Evolutionary conservation across 2,797 vertebrate genomes (phyloP), one percentile per base, ranked within the genome.

Genomic region (Pteronotus mesoamericanus): DNA sequence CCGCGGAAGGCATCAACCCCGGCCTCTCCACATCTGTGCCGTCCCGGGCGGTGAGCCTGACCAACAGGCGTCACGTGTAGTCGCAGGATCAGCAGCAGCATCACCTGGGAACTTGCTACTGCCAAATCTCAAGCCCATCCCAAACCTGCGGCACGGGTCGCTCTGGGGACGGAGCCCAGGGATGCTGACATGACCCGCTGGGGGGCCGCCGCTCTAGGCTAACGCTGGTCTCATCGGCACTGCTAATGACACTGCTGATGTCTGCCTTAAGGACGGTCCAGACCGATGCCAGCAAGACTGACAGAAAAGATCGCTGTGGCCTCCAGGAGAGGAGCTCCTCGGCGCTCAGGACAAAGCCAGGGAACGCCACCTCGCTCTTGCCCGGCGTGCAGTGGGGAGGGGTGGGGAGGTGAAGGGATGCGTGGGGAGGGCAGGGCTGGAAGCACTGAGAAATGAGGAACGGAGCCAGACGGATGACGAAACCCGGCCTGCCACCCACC

Each of bases 331-430:
- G 34, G 61, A 74, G 15, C 7, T n/a, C 68, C 80, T 75, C 51
- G 42, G 5, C 42, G 71, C 39, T 53, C 22, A 2, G 24, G 37
- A 46, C 37, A 29, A 85, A 46, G 29, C 18, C 39, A 0, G 21
- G 18, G n/a, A 59, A 19, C 0, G 0, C 48, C 16, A 0, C 22
- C 57, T 21, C 9, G 22, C 39, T 18, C 21, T 8, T 72, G 18
- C 53, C 59, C 2, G 19, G 29, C 42, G 6, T 44, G 19, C 5
- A 3, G 10, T 75, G 32, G 15, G 61, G 48, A 51, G 39, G 15
- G 61, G 48, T 51, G 39, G 57, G 26, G 24, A 55, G 26, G 4
- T 37, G 14, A 32, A 29, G 53, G 32, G 3, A 6, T 18, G n/a
- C 4, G 0, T 18, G n/a, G 72, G 12, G 34, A 2, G 10, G 21